Percentiles rank a stretch among this genome's conserved stretches.
Evolutionary conservation across 2,797 vertebrate species (phyloP).

Genomic region (Thunnus albacares): DNA sequence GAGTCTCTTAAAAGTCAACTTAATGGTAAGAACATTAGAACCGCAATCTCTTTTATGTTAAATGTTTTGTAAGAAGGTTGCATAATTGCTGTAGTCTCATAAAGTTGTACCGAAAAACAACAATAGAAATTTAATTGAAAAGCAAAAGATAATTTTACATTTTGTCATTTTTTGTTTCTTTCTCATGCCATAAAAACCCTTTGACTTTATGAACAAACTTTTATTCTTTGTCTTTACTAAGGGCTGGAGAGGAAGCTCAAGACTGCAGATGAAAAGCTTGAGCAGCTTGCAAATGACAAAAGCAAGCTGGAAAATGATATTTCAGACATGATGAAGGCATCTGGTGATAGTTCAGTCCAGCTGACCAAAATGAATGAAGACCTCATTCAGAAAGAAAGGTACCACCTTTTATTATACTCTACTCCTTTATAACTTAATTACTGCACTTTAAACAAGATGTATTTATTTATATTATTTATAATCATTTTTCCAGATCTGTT

Average conservation of each 20-base stretch:
- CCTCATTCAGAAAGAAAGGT: slow-evolving; percentile 93
- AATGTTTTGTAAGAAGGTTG: not conserved
- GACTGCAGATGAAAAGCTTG: slow-evolving; percentile 89
- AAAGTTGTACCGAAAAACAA: not conserved
- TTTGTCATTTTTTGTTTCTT: not conserved
- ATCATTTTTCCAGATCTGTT: not conserved
- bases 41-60: not conserved
- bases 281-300: slow-evolving; percentile 91
- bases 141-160: not conserved
- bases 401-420: slow-evolving; percentile 15
- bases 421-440: not conserved
- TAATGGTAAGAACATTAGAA: slow-evolving; percentile 83
- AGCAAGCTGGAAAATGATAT: slow-evolving; percentile 93
- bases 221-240: slow-evolving; percentile 63
- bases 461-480: not conserved
- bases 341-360: slow-evolving; percentile 94
- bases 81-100: not conserved
- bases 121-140: not conserved
- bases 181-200: not conserved
- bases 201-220: not conserved
- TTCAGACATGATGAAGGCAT: slow-evolving; percentile 94
- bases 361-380: slow-evolving; percentile 95
- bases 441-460: not conserved
- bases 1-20: slow-evolving; percentile 89
- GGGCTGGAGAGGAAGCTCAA: slow-evolving; percentile 91